A percentile compares a stretch with the other conserved stretches of the same genome.
phyloP scores from a whole-genome alignment of 2,113 vertebrate genomes.

The Solenodon paradoxus region DNA sequence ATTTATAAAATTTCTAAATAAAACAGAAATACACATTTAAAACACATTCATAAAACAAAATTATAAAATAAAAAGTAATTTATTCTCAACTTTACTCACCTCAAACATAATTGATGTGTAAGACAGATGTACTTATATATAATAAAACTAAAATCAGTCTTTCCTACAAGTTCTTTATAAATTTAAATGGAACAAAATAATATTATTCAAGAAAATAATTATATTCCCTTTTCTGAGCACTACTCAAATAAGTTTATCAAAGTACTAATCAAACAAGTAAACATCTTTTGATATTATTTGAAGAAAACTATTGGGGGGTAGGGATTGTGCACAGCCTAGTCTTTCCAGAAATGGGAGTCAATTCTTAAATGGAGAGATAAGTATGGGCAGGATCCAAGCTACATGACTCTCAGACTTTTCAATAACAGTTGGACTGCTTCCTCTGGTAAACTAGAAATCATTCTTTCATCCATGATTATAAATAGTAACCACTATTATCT shows the following conservation, averaged over 20 bases:
- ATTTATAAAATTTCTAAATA: too few species aligned
- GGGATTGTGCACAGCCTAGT: neutral
- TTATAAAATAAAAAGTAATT: too few species aligned
- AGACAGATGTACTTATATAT: neutral
- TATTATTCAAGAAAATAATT: neutral
- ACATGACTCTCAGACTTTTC: neutral
- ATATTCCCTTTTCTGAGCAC: neutral
- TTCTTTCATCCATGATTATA: neutral
- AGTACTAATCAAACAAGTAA: slow-evolving; percentile 17
- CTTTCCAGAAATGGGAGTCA: neutral
- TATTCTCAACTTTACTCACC: too few species aligned
- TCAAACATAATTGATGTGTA: neutral
- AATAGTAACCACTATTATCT: neutral
- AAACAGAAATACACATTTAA: too few species aligned
- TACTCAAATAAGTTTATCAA: neutral
- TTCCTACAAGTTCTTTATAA: neutral
- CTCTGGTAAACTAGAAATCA: neutral
- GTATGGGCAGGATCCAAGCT: neutral
- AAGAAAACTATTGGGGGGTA: neutral
- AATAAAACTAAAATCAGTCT: neutral
- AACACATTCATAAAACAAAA: too few species aligned
- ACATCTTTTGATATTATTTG: neutral
- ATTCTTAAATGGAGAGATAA: neutral
- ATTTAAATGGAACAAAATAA: neutral
- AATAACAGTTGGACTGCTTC: neutral